Evolutionary conservation across 2,888 invertebrate species (phyloP).

Genomic region (Meteorus colon): DNA sequence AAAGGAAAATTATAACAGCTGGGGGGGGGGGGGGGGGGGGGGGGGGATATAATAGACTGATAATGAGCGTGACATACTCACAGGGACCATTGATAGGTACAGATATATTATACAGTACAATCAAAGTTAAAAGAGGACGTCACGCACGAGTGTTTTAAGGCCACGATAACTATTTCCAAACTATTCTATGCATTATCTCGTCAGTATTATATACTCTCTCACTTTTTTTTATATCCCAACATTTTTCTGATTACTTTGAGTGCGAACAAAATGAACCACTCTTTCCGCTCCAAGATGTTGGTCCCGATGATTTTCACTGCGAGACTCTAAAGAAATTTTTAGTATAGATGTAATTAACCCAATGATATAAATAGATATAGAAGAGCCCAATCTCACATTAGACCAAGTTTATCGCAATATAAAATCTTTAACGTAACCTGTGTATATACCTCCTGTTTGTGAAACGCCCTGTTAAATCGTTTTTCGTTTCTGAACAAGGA

Average conservation of each 20-base stretch:
- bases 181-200: neutral
- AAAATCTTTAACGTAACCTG: neutral
- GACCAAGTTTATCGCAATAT: neutral
- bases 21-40: too few relatives aligned
- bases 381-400: neutral
- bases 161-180: slow-evolving; percentile 14
- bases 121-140: neutral
- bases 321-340: neutral
- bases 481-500: slow-evolving; percentile 55
- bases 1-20: too few relatives aligned
- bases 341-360: neutral
- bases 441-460: too few relatives aligned
- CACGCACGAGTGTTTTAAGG: slow-evolving; percentile 19
- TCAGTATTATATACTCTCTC: neutral
- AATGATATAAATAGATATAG: neutral
- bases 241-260: slow-evolving; percentile 11
- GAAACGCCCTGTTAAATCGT: neutral
- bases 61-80: slow-evolving; percentile 45
- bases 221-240: neutral
- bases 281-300: neutral
- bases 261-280: neutral
- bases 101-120: slow-evolving; percentile 10
- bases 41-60: slow-evolving; percentile 29
- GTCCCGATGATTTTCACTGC: neutral
- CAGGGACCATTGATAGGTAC: neutral